phyloP scores from a whole-genome alignment of 2,888 invertebrate genomes.

The Oxytorus armatus region DNA sequence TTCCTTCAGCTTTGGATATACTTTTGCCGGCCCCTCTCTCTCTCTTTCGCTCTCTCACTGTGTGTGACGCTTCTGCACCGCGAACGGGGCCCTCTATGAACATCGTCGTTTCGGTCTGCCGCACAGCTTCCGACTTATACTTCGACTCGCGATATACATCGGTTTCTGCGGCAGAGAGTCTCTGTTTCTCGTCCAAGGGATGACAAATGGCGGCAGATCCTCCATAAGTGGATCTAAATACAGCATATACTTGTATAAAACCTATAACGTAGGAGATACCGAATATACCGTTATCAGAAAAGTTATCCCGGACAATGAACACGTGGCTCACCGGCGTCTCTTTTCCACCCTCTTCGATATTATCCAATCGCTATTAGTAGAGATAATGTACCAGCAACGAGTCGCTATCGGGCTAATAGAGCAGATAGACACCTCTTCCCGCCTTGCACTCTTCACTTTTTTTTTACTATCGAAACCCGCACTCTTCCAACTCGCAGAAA shows the following conservation, averaged over 20 bases:
- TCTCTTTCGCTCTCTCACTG: too few species aligned
- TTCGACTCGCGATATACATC: conserved; percentile 26
- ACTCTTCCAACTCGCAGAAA: conserved; percentile 3
- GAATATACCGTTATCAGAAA: conserved; percentile 33
- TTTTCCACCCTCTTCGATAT: conserved; percentile 30
- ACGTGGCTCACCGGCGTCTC: conserved; percentile 40
- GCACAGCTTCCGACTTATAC: conserved; percentile 58
- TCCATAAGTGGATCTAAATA: conserved; percentile 29
- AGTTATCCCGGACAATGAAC: conserved; percentile 43
- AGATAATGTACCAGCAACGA: conserved; percentile 30
- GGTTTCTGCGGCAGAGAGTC: conserved; percentile 6
- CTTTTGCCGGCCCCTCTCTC: conserved; percentile 56
- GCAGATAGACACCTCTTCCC: conserved; percentile 20
- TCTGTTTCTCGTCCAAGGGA: conserved; percentile 57
- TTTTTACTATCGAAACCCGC: conserved; percentile 23
- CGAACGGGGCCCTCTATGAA: conserved; percentile 13
- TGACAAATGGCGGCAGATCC: conserved; percentile 37
- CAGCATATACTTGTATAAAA: conserved; percentile 24
- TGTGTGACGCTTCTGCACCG: conserved; percentile 43
- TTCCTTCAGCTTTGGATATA: conserved; percentile 41
- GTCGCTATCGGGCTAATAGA: conserved; percentile 28
- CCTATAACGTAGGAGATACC: conserved; percentile 20
- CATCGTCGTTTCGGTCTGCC: conserved; percentile 23
- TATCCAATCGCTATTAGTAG: conserved; percentile 47
- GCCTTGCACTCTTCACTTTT: not conserved